phyloP scores from a whole-genome alignment of 2,113 vertebrate genomes.

The Aegithalos caudatus region DNA sequence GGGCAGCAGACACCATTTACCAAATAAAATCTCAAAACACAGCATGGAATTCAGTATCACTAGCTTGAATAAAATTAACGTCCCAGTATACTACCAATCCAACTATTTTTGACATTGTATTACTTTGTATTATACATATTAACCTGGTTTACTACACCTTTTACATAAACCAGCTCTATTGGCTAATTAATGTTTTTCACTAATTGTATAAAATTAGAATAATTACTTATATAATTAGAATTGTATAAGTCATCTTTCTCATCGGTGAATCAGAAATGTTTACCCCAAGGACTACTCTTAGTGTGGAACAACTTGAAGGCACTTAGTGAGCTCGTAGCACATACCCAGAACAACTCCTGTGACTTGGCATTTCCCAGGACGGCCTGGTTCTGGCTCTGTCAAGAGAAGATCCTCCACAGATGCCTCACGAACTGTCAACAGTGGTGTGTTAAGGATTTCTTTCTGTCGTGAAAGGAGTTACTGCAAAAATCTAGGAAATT shows the following conservation, averaged over 20 bases:
- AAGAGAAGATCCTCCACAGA: slow-evolving; percentile 90
- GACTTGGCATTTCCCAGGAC: slow-evolving; percentile 78
- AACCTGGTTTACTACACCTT: background rate
- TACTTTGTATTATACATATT: background rate
- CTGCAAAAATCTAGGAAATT: slow-evolving; percentile 18
- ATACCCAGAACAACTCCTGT: slow-evolving; percentile 84
- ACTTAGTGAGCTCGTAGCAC: background rate
- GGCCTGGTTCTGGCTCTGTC: slow-evolving; percentile 71
- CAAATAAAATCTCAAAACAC: background rate
- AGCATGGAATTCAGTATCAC: background rate
- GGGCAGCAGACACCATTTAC: accelerated
- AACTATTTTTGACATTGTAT: background rate
- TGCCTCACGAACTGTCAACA: slow-evolving; percentile 83
- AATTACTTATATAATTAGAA: background rate
- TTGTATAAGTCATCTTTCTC: background rate
- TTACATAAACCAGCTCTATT: accelerated
- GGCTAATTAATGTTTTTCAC: background rate
- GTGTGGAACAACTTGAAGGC: background rate
- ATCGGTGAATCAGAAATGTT: background rate
- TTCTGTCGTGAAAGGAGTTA: slow-evolving; percentile 72
- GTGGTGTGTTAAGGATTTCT: slow-evolving; percentile 83
- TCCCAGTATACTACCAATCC: background rate
- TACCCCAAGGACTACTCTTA: background rate
- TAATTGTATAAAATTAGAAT: background rate
- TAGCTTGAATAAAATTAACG: background rate